These are phyloP conservation scores for Agapornis roseicollis DNA, from an alignment of 2,113 vertebrate genomes.

Conservation along the genomic window DNA sequence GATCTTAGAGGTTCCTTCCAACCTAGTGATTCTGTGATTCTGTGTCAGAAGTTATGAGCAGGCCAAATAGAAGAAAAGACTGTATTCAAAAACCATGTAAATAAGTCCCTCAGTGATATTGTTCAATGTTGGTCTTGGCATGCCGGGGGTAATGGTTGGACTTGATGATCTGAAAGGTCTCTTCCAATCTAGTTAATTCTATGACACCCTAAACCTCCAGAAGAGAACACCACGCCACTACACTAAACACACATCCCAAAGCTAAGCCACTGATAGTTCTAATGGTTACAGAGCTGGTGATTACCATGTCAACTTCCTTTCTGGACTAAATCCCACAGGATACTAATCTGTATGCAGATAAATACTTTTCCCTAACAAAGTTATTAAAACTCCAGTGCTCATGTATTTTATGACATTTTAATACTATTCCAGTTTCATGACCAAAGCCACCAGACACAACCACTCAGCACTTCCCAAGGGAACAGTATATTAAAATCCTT, in stretches of 20 bases:
- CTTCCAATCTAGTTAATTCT: background rate
- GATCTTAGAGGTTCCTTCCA: no score
- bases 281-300: background rate
- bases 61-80: background rate
- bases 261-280: background rate
- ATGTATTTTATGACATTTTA: background rate
- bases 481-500: background rate
- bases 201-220: accelerated
- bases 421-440: background rate
- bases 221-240: background rate
- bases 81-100: background rate
- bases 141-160: background rate
- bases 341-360: background rate
- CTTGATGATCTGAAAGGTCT: background rate
- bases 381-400: background rate
- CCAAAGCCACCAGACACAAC: background rate
- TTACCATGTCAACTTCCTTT: background rate
- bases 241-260: background rate
- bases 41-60: background rate
- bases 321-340: background rate
- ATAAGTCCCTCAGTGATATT: background rate
- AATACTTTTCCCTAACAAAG: background rate
- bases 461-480: background rate
- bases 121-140: background rate
- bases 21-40: no score